Evolutionary conservation across 1,140 invertebrate species (phyloP), one percentile per base, ranked within the genome.

Genomic region (Chrysomallon squamiferum): DNA sequence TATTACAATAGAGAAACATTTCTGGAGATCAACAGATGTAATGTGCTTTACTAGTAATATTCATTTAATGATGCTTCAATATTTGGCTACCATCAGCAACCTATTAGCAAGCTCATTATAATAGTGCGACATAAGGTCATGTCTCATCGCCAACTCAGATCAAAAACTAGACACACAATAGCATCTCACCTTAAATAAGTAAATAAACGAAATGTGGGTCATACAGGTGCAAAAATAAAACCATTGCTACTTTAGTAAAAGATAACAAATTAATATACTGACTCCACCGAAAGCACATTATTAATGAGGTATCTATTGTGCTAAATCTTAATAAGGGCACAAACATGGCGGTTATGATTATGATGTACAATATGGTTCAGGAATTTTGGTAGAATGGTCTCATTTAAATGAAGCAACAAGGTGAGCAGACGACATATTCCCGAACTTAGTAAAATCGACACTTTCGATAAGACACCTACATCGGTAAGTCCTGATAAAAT

Each of bases 301-400:
- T 38, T 38, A 38, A 38, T 59, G 41, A 41, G 32, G 35, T 25
- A 25, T 15, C 58, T 59, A 22, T 43, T 41, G 41, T 59, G 33
- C 30, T 2, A 41, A 59, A 43, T 25, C 58, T 41, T 41, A 20
- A 59, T 25, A 56, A 62, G 49, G 59, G 59, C 33, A 50, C 60
- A 64, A 69, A 69, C 50, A 69, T 69, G 67, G 67, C 67, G 67
- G 67, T 69, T 62, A 65, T 69, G 62, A 69, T 61, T 43, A 69
- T 59, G 67, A 64, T 57, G 49, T 47, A 61, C 67, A 64, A 61
- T 59, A 65, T 65, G 67, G 61, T 50, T 64, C 38, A 20, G 22
- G 47, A 61, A 69, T 56, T 65, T 69, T 62, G 58, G 58, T 41
- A 35, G 41, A 57, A 62, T 32, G 49, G 5, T 57, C 59, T 59